Evolutionary conservation across 2,113 vertebrate genomes (phyloP), one percentile per base, ranked within the genome.

Genomic region (Microcebus murinus): DNA sequence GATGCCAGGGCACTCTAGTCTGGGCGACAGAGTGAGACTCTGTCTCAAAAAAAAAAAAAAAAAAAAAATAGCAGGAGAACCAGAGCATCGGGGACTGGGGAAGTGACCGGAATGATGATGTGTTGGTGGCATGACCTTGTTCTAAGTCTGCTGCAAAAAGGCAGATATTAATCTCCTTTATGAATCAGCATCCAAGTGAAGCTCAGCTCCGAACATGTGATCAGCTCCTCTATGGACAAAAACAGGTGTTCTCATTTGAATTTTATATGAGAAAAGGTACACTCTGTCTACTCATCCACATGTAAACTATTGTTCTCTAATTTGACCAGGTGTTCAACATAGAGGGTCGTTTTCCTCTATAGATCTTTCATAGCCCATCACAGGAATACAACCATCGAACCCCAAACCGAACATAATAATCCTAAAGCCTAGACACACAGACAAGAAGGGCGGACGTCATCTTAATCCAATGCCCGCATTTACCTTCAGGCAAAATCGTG

Each of bases 221-320:
- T 10, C 25, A 2, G 4, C 71, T 83, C 17, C 79, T 87, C 85
- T 59, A 25, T 67, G 87, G 76, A 67, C 55, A 96, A 63, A 31
- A 97, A 85, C 95, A 98, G 94, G 91, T 91, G 67, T 94, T 96
- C 55, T 82, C 45, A 55, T 65, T 81, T 67, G 80, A 93, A 85
- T 91, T 96, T 95, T 92, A 81, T 90, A 29, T 45, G 29, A 63
- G 95, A 87, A 80, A 88, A 83, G 12, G 15, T 48, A n/a, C 45
- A 25, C 73, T 79, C 7, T n/a, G 68, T 50, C 27, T 79, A 65
- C 42, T 84, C 36, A 71, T 39, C n/a, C 65, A 59, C 45, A 68
- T 84, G 93, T 84, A 74, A 96, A 29, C 0, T 52, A 88, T 73
- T 87, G 65, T 71, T 70, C 29, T 67, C 67, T 97, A 70, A 80